These are phyloP conservation scores for Phyllotis vaccarum DNA, from an alignment of 2,797 vertebrate species.

Conservation along the genomic window DNA sequence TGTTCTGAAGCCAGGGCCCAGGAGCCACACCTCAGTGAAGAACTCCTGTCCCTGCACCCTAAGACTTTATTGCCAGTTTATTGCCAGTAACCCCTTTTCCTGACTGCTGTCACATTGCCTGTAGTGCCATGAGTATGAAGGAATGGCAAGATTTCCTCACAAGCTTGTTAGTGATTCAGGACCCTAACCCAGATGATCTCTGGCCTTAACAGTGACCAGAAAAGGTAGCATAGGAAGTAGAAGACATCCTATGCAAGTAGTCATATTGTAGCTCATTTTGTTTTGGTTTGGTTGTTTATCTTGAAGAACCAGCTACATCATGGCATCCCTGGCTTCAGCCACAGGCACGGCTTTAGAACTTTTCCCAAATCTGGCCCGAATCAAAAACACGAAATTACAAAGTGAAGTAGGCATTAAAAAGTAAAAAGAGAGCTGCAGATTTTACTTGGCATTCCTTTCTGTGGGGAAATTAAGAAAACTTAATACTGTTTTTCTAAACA, in stretches of 20 bases:
- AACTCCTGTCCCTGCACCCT: neutral
- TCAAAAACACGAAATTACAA: neutral
- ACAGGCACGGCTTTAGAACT: neutral
- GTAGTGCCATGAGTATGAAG: neutral
- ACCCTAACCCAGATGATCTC: conserved; percentile 53
- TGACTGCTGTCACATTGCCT: neutral
- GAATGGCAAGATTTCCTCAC: neutral
- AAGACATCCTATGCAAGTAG: neutral
- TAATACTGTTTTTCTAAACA: conserved; percentile 43
- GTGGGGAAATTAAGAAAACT: conserved; percentile 65
- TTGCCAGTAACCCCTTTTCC: neutral
- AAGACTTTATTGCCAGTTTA: neutral
- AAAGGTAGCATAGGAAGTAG: neutral
- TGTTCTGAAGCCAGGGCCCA: neutral
- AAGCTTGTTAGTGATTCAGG: conserved; percentile 38
- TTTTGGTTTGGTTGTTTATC: neutral
- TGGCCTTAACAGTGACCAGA: conserved; percentile 31
- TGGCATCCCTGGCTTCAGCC: neutral
- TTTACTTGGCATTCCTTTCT: conserved; percentile 54
- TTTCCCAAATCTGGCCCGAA: neutral
- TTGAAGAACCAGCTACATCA: neutral
- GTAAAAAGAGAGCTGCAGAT: neutral
- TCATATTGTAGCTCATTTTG: too few relatives aligned
- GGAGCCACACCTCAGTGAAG: neutral
- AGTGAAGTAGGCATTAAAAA: neutral